Conservation (phyloP, 2,113 vertebrate genomes). For the Hemiscyllium ocellatum region DNA sequence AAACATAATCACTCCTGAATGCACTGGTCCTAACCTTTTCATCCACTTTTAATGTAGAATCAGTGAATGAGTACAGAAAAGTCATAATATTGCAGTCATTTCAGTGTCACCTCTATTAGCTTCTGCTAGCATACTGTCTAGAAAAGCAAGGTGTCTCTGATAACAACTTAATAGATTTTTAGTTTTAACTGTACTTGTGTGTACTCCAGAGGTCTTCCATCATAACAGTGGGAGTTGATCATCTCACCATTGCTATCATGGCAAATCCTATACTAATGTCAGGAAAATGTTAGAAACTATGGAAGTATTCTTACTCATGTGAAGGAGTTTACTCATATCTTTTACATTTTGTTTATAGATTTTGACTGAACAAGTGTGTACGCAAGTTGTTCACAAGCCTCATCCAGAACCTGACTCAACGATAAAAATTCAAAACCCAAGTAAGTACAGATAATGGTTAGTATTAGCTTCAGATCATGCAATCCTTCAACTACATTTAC, state of each 20-base stretch:
- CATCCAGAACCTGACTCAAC: constrained; percentile 97
- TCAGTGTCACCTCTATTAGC: background rate
- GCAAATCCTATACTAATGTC: background rate
- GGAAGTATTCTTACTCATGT: background rate
- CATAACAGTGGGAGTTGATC: background rate
- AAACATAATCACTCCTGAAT: background rate
- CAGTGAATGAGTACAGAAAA: background rate
- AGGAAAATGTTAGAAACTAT: background rate
- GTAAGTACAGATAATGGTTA: constrained; percentile 59
- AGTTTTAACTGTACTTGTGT: background rate
- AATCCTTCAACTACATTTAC: background rate
- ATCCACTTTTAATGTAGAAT: background rate
- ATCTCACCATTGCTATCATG: background rate
- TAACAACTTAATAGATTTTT: background rate
- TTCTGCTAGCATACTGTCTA: background rate
- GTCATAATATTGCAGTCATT: background rate
- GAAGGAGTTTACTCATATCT: background rate
- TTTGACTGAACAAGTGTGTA: constrained; percentile 96
- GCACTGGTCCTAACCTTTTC: background rate
- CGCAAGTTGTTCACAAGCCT: constrained; percentile 96
- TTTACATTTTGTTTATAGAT: constrained; percentile 62
- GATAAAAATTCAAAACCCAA: constrained; percentile 98
- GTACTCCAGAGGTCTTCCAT: background rate
- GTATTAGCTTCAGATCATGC: background rate
- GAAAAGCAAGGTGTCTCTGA: background rate